Conservation (phyloP, 2,113 vertebrate genomes). For the Microtus ochrogaster region DNA sequence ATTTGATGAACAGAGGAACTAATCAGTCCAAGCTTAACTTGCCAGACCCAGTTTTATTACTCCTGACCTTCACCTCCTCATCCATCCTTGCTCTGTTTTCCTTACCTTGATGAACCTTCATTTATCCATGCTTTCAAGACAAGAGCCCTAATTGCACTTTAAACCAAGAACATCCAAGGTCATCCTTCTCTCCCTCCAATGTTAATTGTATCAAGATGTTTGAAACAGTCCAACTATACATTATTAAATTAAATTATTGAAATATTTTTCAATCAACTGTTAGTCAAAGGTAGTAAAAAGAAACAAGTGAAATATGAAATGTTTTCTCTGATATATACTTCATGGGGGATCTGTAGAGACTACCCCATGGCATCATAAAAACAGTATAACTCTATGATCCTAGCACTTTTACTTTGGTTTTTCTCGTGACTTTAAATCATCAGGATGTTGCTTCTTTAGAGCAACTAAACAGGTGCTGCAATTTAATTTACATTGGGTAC, state of each 20-base stretch:
- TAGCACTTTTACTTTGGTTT: neutral
- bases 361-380: neutral
- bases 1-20: conserved; percentile 14
- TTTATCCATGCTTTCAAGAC: neutral
- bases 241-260: neutral
- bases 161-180: neutral
- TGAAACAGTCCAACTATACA: neutral
- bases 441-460: neutral
- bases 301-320: conserved; percentile 41
- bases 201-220: neutral
- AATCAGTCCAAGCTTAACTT: conserved; percentile 10
- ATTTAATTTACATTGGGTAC: neutral
- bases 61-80: neutral
- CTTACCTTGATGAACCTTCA: neutral
- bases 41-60: neutral
- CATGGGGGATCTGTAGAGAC: neutral
- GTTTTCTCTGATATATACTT: neutral
- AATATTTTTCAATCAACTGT: neutral
- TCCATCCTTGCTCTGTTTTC: neutral
- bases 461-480: neutral
- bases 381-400: neutral
- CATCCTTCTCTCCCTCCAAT: neutral
- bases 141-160: neutral
- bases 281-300: conserved; percentile 24
- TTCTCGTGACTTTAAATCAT: conserved; percentile 36